A percentile compares a stretch with the other conserved stretches of the same genome.
Conservation (phyloP, 2,113 vertebrate genomes). For the Mixornis gularis region DNA sequence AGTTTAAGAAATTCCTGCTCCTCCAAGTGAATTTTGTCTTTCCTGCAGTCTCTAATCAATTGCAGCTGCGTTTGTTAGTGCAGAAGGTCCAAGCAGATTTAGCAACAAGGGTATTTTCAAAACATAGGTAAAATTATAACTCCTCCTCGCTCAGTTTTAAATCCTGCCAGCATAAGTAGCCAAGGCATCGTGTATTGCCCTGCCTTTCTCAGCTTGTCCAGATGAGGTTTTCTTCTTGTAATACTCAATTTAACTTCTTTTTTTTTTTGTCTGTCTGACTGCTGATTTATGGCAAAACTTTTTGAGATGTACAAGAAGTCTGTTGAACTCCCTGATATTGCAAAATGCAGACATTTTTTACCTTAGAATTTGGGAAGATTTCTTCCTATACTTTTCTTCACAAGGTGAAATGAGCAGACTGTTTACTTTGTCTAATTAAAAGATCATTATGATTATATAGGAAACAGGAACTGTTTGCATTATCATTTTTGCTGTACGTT, state of each 20-base stretch:
- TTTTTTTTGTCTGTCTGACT: neutral
- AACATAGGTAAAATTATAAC: slow-evolving; percentile 33
- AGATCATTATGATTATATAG: slow-evolving; percentile 20
- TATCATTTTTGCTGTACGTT: neutral
- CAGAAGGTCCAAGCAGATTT: slow-evolving; percentile 26
- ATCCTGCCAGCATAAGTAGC: neutral
- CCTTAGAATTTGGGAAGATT: neutral
- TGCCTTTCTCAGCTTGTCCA: neutral
- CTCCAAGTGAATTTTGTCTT: neutral
- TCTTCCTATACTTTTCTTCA: neutral
- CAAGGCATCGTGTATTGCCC: neutral
- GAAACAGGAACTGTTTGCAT: slow-evolving; percentile 4
- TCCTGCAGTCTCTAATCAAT: neutral
- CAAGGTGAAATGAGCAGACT: neutral
- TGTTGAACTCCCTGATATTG: neutral
- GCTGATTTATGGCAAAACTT: neutral
- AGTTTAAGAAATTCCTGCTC: neutral
- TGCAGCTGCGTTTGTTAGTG: slow-evolving; percentile 2
- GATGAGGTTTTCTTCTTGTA: neutral
- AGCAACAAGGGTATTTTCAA: slow-evolving; percentile 35
- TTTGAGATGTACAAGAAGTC: neutral
- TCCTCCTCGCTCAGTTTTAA: neutral
- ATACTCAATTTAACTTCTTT: neutral
- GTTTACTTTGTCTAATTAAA: slow-evolving; percentile 48
- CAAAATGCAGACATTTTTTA: neutral